Conservation (phyloP, 2,888 invertebrate genomes). For the Amiota communis region DNA sequence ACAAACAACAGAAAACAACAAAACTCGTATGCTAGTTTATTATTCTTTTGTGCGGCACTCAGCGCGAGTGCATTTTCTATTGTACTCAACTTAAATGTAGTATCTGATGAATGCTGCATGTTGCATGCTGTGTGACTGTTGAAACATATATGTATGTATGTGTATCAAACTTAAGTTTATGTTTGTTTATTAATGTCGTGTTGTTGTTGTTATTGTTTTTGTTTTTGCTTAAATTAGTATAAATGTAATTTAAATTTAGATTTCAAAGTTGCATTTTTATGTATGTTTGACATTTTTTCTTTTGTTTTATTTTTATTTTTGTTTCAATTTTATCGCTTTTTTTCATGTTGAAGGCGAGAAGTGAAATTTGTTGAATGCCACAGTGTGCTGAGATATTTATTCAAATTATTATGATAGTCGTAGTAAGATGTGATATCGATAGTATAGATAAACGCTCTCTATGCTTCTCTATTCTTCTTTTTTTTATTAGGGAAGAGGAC, state of each 20-base stretch:
- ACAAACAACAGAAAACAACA: background rate
- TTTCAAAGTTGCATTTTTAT: background rate
- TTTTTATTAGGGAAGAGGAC: too few species aligned
- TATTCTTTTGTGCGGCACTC: constrained; percentile 16
- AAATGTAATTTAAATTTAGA: constrained; percentile 14
- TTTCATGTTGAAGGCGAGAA: background rate
- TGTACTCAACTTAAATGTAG: constrained; percentile 8
- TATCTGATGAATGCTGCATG: constrained; percentile 17
- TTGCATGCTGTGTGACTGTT: constrained; percentile 36
- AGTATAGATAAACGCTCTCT: background rate
- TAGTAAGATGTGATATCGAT: background rate
- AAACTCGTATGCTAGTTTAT: background rate
- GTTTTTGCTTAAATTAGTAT: constrained; percentile 3
- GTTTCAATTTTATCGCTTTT: background rate
- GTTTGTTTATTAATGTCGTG: background rate
- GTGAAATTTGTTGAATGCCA: constrained; percentile 1
- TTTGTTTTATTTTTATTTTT: background rate
- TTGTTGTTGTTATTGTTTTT: background rate
- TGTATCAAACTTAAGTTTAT: constrained; percentile 11
- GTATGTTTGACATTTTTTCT: constrained; percentile 5
- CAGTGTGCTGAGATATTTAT: constrained; percentile 5
- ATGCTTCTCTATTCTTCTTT: too few species aligned
- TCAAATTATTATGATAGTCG: constrained; percentile 13
- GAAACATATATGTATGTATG: constrained; percentile 23
- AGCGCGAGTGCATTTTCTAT: background rate